Base-by-base conservation (phyloP, 1,140 invertebrate genomes). In the Apis florea region DNA sequence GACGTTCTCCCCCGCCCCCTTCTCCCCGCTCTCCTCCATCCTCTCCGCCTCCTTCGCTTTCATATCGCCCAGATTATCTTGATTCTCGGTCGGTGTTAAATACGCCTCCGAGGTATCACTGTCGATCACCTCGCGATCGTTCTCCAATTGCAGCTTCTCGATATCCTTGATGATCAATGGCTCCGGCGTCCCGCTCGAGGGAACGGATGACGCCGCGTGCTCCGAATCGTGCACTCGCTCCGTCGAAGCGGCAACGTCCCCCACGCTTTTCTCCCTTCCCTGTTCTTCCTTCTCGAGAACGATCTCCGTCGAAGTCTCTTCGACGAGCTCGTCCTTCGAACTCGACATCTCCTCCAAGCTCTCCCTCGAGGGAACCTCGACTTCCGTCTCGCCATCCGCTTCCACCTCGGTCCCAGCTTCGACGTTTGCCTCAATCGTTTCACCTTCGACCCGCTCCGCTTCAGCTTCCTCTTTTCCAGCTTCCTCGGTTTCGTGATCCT, bases 21-120 rank as follows among this genome's bases (percentile, higher is more conserved):
- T 68, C 47, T 71, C n/a, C n/a, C n/a, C 64, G 26, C 74, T 73
- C 0, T 84, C 76, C 0, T 84, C 83, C 13, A 66, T 74, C 54
- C 83, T 90, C 40, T 78, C 86, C 58, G 19, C 53, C 19, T 89
- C 88, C 21, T 81, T 89, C 49, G 85, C 77, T 67, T 90, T 88
- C 49, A 79, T 78, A 59, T 90, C 89, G 67, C 83, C 84, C 15
- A 86, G 86, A 19, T 82, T 90, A n/a, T 90, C 91, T 64, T 93
- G 90, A 63, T 90, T 94, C 90, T 95, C 95, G 67, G 95, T 95
- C 17, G 95, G 95, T 74, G 95, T 95, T 71, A 95, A 90, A 88
- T 95, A 95, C 56, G 95, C 93, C 84, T 95, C 95, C 63, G 95
- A 95, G 82, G 93, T 95, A 88, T 95, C 95, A 84, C 93, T 94